Evolutionary conservation across 2,888 invertebrate species (phyloP), one percentile per base, ranked within the genome.

Genomic region (Stenotaenia linearis): DNA sequence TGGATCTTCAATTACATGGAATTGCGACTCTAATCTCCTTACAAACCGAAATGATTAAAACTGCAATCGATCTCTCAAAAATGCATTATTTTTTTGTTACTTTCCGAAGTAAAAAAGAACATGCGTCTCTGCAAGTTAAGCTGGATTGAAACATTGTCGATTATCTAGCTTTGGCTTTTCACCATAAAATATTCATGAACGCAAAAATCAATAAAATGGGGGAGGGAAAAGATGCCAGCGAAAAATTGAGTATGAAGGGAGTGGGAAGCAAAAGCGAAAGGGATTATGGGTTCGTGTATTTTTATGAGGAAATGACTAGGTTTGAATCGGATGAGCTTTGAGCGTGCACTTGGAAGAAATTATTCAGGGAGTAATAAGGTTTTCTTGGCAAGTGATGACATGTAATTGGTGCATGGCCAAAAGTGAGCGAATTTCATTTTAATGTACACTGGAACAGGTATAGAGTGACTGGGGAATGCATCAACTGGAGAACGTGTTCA

Each of bases 341-440:
- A 56, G 56, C 56, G 56, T 56, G 56, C 56, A 56, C 23, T 56
- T 56, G 3, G 56, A 56, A 21, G 23, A 23, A 56, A 56, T 56
- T 56, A 56, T 56, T 56, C 56, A 56, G 56, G 56, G 56, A 56
- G 56, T 56, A 56, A 56, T 56, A 56, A 56, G 56, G 56, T 56
- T 56, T 37, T 56, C 56, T 56, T 56, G 56, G 56, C 56, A 56
- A 15, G 56, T 56, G 56, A 56, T 23, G 56, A 56, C 56, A 23
- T 56, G 56, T 56, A 56, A 56, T 56, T 56, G 56, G 56, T 56
- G 56, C 56, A n/a, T 18, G 56, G 56, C 56, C 56, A 56, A 56
- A 56, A 56, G 2, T 18, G 56, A 56, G 23, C 10, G 23, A 56
- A 56, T 56, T 56, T 23, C 18, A 56, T 21, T 56, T 56, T 56